Conservation (phyloP, 2,113 vertebrate species). For the Diglossa brunneiventris region DNA sequence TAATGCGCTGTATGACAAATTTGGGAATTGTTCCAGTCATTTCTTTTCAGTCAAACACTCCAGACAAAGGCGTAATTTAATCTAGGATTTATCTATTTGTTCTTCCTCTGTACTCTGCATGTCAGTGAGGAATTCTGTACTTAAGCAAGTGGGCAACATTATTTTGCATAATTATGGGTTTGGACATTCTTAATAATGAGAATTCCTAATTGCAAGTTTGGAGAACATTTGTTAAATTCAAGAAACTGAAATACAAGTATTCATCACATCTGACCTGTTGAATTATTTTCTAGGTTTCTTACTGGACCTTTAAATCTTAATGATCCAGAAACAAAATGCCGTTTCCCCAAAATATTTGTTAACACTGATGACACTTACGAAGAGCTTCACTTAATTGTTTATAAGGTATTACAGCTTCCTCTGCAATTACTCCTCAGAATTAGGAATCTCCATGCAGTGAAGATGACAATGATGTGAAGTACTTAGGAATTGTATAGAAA, state of each 20-base stretch:
- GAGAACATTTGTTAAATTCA: background rate
- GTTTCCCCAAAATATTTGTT: conserved; percentile 97
- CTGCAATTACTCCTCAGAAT: background rate
- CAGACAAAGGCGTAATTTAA: background rate
- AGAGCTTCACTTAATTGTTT: conserved; percentile 96
- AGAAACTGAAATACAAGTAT: background rate
- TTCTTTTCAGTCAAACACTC: background rate
- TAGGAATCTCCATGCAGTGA: background rate
- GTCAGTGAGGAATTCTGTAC: background rate
- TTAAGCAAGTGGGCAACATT: background rate
- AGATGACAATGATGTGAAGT: background rate
- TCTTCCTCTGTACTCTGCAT: background rate
- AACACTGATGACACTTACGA: conserved; percentile 86
- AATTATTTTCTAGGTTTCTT: conserved; percentile 84
- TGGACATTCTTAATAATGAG: background rate
- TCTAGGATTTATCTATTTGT: background rate
- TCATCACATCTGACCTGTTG: conserved; percentile 8
- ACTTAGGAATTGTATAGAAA: background rate
- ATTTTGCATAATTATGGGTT: background rate
- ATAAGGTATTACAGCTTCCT: conserved; percentile 82
- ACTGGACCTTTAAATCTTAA: conserved; percentile 94
- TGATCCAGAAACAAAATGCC: conserved; percentile 92
- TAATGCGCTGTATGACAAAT: background rate
- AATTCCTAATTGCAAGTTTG: background rate
- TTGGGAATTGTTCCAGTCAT: background rate